Evolutionary conservation across 2,888 invertebrate species (phyloP).

Genomic region (Mythimna lalbum): DNA sequence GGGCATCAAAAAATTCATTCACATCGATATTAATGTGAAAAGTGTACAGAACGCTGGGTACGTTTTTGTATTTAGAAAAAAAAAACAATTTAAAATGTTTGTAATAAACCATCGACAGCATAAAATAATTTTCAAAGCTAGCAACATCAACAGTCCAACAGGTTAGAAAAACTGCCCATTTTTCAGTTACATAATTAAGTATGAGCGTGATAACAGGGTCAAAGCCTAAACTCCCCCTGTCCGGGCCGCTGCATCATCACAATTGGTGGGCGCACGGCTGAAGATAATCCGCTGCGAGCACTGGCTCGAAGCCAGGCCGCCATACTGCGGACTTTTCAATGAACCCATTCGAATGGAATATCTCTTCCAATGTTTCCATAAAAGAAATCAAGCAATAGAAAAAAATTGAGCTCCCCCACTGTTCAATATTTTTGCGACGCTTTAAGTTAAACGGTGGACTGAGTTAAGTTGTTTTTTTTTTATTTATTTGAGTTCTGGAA

Average conservation of each 20-base stretch:
- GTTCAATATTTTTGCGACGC: slow-evolving; percentile 68
- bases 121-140: background rate
- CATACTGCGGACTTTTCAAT: slow-evolving; percentile 90
- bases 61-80: too few species aligned
- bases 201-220: slow-evolving; percentile 75
- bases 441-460: slow-evolving; percentile 39
- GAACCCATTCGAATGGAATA: slow-evolving; percentile 88
- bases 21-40: too few species aligned
- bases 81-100: background rate
- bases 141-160: background rate
- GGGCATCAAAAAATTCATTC: too few species aligned
- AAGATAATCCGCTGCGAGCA: slow-evolving; percentile 82
- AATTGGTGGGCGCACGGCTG: slow-evolving; percentile 83
- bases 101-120: background rate
- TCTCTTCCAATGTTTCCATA: slow-evolving; percentile 88
- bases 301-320: slow-evolving; percentile 86
- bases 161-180: slow-evolving; percentile 23
- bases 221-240: slow-evolving; percentile 75
- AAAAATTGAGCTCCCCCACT: slow-evolving; percentile 73
- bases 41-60: too few species aligned
- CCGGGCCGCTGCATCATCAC: slow-evolving; percentile 84
- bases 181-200: slow-evolving; percentile 74
- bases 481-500: background rate
- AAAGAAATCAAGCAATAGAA: slow-evolving; percentile 87
- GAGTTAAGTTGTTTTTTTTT: slow-evolving; percentile 35